phyloP scores from a whole-genome alignment of 2,113 vertebrate species.

The Bambusicola thoracicus region DNA sequence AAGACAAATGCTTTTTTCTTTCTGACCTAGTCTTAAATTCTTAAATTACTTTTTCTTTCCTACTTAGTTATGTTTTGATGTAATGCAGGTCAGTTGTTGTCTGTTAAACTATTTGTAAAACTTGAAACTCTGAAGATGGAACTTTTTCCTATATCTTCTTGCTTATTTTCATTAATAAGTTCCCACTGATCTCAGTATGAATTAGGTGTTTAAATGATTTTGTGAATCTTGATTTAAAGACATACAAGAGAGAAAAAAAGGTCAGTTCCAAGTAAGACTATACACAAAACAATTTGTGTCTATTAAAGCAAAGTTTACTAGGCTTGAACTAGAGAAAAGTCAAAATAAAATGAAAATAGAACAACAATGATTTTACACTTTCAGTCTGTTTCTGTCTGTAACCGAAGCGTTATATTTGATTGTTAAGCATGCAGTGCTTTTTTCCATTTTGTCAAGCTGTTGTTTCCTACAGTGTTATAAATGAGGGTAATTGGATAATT shows the following conservation, averaged over 20 bases:
- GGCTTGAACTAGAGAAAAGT: background rate
- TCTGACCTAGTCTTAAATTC: background rate
- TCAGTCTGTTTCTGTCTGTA: background rate
- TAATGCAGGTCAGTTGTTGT: background rate
- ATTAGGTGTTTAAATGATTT: background rate
- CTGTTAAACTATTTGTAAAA: background rate
- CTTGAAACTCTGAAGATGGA: background rate
- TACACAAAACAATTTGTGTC: background rate
- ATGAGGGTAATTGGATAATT: background rate
- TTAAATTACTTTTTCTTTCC: background rate
- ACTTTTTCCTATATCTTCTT: background rate
- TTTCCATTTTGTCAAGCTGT: background rate
- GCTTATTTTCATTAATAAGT: background rate
- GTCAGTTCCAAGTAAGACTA: background rate
- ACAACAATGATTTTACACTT: background rate
- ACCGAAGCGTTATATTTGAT: background rate
- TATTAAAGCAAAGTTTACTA: background rate
- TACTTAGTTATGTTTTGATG: background rate
- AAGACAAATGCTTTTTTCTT: background rate
- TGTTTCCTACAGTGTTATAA: background rate
- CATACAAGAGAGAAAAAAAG: background rate
- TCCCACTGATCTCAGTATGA: background rate
- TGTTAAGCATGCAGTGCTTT: background rate
- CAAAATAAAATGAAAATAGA: background rate
- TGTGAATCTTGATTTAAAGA: background rate